Evolutionary conservation across 2,113 vertebrate species (phyloP).

Genomic region (Megaceryle torquata): DNA sequence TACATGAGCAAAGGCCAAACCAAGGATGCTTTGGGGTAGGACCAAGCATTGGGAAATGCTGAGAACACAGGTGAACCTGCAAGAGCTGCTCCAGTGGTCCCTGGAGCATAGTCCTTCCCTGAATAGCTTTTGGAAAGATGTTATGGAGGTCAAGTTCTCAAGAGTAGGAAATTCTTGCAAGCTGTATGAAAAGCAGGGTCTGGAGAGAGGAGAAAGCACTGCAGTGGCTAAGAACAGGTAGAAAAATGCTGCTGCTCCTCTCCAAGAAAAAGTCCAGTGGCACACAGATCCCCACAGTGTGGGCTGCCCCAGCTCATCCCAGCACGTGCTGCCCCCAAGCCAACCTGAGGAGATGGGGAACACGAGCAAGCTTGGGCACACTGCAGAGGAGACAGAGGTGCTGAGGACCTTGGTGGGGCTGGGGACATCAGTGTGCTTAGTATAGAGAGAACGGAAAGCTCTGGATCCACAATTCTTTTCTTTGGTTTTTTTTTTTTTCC

Average conservation of each 20-base stretch:
- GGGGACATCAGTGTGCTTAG: neutral
- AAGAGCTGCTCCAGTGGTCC: neutral
- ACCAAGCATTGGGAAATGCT: neutral
- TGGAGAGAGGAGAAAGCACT: neutral
- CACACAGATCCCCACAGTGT: rapidly evolving
- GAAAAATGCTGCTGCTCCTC: neutral
- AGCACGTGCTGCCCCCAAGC: neutral
- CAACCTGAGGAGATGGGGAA: neutral
- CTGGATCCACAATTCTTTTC: neutral
- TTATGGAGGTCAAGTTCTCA: neutral
- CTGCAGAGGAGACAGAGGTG: neutral
- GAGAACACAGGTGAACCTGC: neutral
- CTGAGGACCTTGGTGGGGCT: neutral
- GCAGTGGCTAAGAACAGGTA: neutral
- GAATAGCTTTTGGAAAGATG: neutral
- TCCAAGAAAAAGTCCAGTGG: neutral
- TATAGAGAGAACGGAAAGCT: neutral
- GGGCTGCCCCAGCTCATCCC: neutral
- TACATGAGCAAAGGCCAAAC: neutral
- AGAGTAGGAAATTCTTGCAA: neutral
- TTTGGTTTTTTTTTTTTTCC: neutral
- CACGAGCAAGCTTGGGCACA: neutral
- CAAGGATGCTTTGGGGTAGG: neutral
- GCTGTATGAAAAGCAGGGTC: neutral
- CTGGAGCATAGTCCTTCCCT: neutral